Base-by-base conservation (phyloP, 2,888 invertebrate species). In the Heteromyza rotundicornis region DNA sequence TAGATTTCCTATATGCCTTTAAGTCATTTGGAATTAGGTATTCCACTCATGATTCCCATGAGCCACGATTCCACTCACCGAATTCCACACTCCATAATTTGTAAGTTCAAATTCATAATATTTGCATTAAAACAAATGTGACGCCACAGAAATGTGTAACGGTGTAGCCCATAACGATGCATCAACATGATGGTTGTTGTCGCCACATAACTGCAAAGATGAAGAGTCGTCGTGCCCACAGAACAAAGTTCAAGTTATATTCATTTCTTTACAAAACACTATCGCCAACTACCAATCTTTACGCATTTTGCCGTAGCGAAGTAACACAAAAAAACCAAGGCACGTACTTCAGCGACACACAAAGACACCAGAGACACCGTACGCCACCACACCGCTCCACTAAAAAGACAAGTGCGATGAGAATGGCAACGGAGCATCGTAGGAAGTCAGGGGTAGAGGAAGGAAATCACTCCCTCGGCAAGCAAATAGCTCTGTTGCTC, bases 41-140 rank as follows among this genome's bases (percentile, higher is more conserved):
- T n/a, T n/a, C n/a, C n/a, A n/a, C n/a, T n/a, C n/a, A n/a, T n/a
- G n/a, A n/a, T n/a, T n/a, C n/a, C n/a, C n/a, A n/a, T n/a, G n/a
- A n/a, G n/a, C n/a, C n/a, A n/a, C n/a, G n/a, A n/a, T n/a, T n/a
- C n/a, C n/a, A n/a, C n/a, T n/a, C n/a, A n/a, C n/a, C n/a, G n/a
- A n/a, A n/a, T n/a, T n/a, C n/a, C n/a, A n/a, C n/a, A n/a, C n/a
- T n/a, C n/a, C n/a, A n/a, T n/a, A n/a, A n/a, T n/a, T n/a, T n/a
- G n/a, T 3, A 40, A 51, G 51, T 51, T 51, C 51, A 51, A 51
- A 24, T 7, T 51, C 51, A 23, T 51, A 51, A 51, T 22, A n/a
- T 23, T 23, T 51, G 51, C 51, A 23, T 23, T 12, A n/a, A 51
- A 51, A 51, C 17, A 51, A 51, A n/a, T 23, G 24, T 14, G 17